Percentiles rank a stretch among this genome's conserved stretches.
Conservation (phyloP, 2,797 vertebrate genomes). For the Macropodus opercularis region DNA sequence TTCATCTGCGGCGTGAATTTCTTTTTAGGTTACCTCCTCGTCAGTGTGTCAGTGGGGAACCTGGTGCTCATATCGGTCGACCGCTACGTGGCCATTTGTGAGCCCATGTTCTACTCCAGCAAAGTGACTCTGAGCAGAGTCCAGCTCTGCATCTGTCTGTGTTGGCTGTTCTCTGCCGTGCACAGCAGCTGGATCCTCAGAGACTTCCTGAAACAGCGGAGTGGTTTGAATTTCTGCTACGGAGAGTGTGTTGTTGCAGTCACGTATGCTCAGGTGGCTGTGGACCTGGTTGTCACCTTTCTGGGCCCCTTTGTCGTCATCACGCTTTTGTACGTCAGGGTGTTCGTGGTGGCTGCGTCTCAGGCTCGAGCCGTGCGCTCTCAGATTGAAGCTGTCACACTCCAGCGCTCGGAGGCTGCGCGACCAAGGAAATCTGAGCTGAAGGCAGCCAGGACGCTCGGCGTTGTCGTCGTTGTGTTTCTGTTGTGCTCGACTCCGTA, state of each 20-base stretch:
- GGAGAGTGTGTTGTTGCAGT: constrained; percentile 57
- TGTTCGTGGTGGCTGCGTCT: not conserved
- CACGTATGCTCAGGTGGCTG: constrained; percentile 1
- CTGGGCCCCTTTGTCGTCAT: constrained; percentile 48
- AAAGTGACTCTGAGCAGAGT: constrained; percentile 37
- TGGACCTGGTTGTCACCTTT: constrained; percentile 59
- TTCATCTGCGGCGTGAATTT: not conserved
- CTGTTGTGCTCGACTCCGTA: constrained; percentile 51
- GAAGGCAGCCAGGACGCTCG: too few species aligned
- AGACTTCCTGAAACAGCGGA: constrained; percentile 11
- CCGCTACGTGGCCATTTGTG: constrained; percentile 41
- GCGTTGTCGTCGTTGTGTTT: too few species aligned
- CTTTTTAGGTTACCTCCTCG: not conserved
- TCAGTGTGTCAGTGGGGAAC: constrained; percentile 6
- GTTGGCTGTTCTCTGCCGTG: constrained; percentile 42
- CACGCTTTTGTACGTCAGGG: constrained; percentile 16
- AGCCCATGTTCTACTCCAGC: constrained; percentile 53
- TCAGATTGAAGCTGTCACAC: too few species aligned
- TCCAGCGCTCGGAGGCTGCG: too few species aligned
- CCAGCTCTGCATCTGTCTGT: constrained; percentile 14
- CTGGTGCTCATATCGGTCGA: constrained; percentile 21
- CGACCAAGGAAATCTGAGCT: too few species aligned
- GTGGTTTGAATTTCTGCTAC: constrained; percentile 20
- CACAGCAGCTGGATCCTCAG: not conserved
- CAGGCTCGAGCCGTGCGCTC: not conserved